Evolutionary conservation across 2,797 vertebrate species (phyloP).

Genomic region (Oophaga sylvatica): DNA sequence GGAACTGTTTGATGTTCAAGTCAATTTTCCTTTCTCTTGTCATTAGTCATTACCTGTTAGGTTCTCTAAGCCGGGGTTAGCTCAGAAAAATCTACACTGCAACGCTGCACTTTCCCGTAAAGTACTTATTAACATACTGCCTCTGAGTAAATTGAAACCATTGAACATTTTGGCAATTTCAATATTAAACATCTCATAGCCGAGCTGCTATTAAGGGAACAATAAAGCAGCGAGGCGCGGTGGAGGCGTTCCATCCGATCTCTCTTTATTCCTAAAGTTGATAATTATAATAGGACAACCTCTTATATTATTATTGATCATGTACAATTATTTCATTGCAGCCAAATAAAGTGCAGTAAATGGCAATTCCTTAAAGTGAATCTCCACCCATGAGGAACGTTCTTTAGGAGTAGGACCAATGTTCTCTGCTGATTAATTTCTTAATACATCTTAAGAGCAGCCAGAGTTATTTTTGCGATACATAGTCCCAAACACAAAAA

Average conservation of each 20-base stretch:
- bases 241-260: not conserved
- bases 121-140: constrained; percentile 40
- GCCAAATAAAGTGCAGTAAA: not conserved
- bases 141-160: constrained; percentile 32
- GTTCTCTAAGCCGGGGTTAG: constrained; percentile 25
- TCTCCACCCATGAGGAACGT: not conserved
- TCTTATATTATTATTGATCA: not conserved
- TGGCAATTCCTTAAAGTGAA: not conserved
- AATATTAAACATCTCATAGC: constrained; percentile 15
- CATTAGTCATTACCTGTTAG: constrained; percentile 49
- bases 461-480: not conserved
- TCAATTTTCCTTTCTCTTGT: constrained; percentile 48
- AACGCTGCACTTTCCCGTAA: constrained; percentile 48
- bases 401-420: not conserved
- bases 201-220: constrained; percentile 16
- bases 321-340: not conserved
- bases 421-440: not conserved
- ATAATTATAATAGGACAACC: not conserved
- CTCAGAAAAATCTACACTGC: constrained; percentile 45
- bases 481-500: not conserved
- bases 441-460: not conserved
- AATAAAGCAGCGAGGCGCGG: not conserved
- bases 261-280: not conserved
- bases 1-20: constrained; percentile 53
- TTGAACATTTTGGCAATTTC: constrained; percentile 38